These are phyloP conservation scores for Diaperis boleti DNA, from an alignment of 2,888 invertebrate species.

Conservation along the genomic window DNA sequence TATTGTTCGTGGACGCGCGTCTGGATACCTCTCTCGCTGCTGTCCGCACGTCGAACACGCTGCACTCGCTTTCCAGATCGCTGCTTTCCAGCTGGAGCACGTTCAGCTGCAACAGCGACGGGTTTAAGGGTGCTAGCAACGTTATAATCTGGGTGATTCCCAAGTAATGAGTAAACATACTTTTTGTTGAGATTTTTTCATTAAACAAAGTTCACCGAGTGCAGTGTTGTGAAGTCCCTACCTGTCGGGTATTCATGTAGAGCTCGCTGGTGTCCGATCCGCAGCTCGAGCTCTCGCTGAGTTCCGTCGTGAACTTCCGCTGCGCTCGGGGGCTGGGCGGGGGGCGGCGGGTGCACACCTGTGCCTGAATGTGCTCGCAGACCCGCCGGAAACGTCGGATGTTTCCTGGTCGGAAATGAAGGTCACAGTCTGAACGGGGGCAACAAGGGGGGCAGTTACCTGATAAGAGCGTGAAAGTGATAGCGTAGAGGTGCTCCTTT, in stretches of 20 bases:
- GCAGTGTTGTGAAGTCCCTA: conserved; percentile 42
- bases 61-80: conserved; percentile 73
- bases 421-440: not conserved
- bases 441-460: conserved; percentile 71
- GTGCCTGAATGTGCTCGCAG: conserved; percentile 95
- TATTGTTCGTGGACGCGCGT: conserved; percentile 70
- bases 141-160: too few relatives aligned
- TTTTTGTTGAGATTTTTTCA: too few relatives aligned
- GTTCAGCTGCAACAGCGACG: conserved; percentile 57
- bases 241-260: conserved; percentile 64
- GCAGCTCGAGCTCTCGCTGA: conserved; percentile 78
- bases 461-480: conserved; percentile 94
- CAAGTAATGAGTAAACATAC: too few relatives aligned
- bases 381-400: conserved; percentile 94
- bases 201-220: too few relatives aligned
- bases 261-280: conserved; percentile 77
- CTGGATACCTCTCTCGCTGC: conserved; percentile 66
- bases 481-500: conserved; percentile 86
- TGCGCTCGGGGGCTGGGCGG: conserved; percentile 76
- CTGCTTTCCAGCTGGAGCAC: conserved; percentile 72
- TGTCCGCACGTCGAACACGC: conserved; percentile 72
- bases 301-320: conserved; percentile 74
- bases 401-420: conserved; percentile 78
- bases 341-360: conserved; percentile 70
- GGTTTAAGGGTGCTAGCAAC: too few relatives aligned